Evolutionary conservation across 2,888 invertebrate species (phyloP), one percentile per base, ranked within the genome.

Genomic region (Julus scanicus): DNA sequence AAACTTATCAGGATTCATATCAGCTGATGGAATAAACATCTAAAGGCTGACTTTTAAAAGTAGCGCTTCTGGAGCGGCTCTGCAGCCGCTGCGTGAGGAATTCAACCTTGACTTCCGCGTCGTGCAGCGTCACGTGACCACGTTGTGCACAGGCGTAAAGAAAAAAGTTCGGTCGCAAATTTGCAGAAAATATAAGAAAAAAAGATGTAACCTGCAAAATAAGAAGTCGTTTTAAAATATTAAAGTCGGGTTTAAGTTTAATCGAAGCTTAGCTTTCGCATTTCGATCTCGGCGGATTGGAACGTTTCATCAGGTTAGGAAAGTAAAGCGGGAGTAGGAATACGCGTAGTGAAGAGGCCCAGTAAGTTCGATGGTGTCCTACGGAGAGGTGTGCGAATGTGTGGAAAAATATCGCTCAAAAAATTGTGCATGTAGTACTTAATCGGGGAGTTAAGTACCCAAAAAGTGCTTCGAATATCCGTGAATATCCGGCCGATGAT

Each of bases 381-480:
- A n/a, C 20, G 71, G 29, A 71, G 71, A 63, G 63, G 71, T 71
- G 71, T 71, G 71, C 71, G 71, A 71, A 71, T 71, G 71, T 71
- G 29, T 29, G 20, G 71, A 71, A 29, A 71, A 71, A 20, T 29
- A 71, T 71, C 20, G 20, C 71, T 71, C 8, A 71, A 71, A 71
- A 71, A 71, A 20, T 29, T 20, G 71, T 9, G 71, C 9, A 29
- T 29, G 71, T 29, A 2, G 1, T 29, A n/a, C 9, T 29, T 29
- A n/a, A 17, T n/a, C 63, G 63, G 29, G 71, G 71, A 71, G 2
- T 71, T 29, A 71, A 71, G 9, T 9, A 4, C 1, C 9, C 29
- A 9, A 71, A 29, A 71, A 71, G 71, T 71, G 71, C 71, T 29
- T 8, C 71, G 71, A 29, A 71, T 1, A 29, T 29, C 63, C 17